Evolutionary conservation across 2,888 invertebrate genomes (phyloP).

Genomic region (Nowickia ferox): DNA sequence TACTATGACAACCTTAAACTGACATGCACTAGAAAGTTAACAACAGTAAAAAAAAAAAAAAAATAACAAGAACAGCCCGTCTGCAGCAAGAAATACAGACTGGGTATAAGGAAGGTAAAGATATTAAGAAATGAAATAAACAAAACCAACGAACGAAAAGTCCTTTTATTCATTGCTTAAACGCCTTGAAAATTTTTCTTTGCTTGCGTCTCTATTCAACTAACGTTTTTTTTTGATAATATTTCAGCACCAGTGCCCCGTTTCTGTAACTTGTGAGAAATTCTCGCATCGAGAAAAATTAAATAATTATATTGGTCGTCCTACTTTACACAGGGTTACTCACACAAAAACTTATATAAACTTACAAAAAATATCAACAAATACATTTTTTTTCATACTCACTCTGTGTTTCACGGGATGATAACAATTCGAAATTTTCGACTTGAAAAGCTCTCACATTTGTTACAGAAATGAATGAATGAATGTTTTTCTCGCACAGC

Average conservation of each 20-base stretch:
- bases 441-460: too few species aligned
- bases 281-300: too few species aligned
- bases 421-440: too few species aligned
- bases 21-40: background rate
- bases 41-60: conserved; percentile 6
- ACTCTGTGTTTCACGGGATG: too few species aligned
- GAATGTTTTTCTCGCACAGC: too few species aligned
- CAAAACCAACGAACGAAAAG: background rate
- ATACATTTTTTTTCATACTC: too few species aligned
- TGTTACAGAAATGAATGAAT: too few species aligned
- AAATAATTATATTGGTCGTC: too few species aligned
- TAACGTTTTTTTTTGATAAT: background rate
- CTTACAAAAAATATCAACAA: too few species aligned
- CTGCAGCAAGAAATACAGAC: background rate
- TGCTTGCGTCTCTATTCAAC: background rate
- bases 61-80: background rate
- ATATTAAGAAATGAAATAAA: conserved; percentile 10
- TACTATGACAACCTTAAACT: conserved; percentile 24
- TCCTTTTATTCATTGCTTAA: conserved; percentile 34
- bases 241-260: background rate
- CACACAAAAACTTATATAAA: too few species aligned
- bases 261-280: too few species aligned
- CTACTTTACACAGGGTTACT: too few species aligned
- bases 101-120: background rate
- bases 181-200: background rate